phyloP scores from a whole-genome alignment of 2,113 vertebrate genomes.

The Gila orcuttii region DNA sequence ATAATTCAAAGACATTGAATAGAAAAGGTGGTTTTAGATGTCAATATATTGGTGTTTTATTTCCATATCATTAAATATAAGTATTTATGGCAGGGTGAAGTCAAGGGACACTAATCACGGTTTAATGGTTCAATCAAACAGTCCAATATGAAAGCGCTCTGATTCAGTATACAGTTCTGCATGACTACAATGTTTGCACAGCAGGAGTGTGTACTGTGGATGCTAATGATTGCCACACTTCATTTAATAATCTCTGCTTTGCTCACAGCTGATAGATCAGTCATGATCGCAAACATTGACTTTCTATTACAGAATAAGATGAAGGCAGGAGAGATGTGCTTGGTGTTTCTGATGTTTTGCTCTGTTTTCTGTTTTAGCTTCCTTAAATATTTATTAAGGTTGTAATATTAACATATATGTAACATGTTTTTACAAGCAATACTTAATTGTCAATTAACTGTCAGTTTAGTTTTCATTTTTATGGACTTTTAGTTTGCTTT shows the following conservation, averaged over 20 bases:
- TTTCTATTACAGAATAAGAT: not conserved
- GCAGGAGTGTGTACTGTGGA: constrained; percentile 30
- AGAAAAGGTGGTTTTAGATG: not conserved
- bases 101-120: not conserved
- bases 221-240: constrained; percentile 33
- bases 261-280: constrained; percentile 10
- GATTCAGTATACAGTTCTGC: constrained; percentile 32
- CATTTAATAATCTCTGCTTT: constrained; percentile 30
- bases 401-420: too few relatives aligned
- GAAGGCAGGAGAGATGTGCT: not conserved
- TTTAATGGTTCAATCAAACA: not conserved
- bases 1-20: not conserved
- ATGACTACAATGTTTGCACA: constrained; percentile 24
- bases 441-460: too few relatives aligned
- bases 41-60: not conserved
- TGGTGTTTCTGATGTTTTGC: not conserved
- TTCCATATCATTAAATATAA: not conserved
- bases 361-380: too few relatives aligned
- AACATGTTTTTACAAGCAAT: too few relatives aligned
- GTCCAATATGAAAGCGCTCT: not conserved
- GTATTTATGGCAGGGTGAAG: not conserved
- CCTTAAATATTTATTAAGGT: too few relatives aligned
- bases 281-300: constrained; percentile 29
- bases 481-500: too few relatives aligned
- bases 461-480: too few relatives aligned